Evolutionary conservation across 2,797 vertebrate genomes (phyloP), one percentile per base, ranked within the genome.

Genomic region (Anguilla pacifica): DNA sequence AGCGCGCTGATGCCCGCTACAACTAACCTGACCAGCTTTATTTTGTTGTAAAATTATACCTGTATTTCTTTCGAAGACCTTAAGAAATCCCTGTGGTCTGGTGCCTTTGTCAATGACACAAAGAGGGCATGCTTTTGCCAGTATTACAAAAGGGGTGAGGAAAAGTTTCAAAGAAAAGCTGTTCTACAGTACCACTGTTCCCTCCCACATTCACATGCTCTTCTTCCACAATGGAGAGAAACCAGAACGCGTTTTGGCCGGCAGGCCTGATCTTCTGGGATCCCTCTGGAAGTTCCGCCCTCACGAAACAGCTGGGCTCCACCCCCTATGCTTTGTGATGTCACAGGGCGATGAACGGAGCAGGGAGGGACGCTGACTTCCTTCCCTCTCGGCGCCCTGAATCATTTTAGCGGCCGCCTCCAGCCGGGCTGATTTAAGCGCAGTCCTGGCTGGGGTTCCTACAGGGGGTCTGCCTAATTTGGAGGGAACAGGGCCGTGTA

Each of bases 401-500:
- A 72, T 53, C n/a, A 49, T 72, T 49, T 49, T 83, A 70, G 84
- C 19, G 28, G 59, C 59, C 31, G 31, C 17, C 53, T 61, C 46
- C 86, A 19, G 86, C 55, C 5, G 43, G 6, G 43, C 43, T 53
- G 57, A 1, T 70, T 17, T 67, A 53, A 19, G 31, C 13, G 35
- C 35, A 2, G 51, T 31, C n/a, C 55, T 85, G 57, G 35, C 31
- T 39, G 31, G 5, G 84, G 84, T 61, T 46, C n/a, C 59, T 3
- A 49, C 81, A 83, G 81, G 88, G 82, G 88, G 79, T 46, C 64
- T 5, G 43, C 64, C 72, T 85, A 82, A 85, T 85, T 83, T 84
- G n/a, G 39, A 19, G 17, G 67, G 46, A 67, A 57, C 39, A 19
- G 84, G 57, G 85, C 88, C 81, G 84, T 87, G 64, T 70, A 53